A percentile compares a stretch with the other conserved stretches of the same genome.
Conservation (phyloP, 2,113 vertebrate species). For the Lycaon pictus region DNA sequence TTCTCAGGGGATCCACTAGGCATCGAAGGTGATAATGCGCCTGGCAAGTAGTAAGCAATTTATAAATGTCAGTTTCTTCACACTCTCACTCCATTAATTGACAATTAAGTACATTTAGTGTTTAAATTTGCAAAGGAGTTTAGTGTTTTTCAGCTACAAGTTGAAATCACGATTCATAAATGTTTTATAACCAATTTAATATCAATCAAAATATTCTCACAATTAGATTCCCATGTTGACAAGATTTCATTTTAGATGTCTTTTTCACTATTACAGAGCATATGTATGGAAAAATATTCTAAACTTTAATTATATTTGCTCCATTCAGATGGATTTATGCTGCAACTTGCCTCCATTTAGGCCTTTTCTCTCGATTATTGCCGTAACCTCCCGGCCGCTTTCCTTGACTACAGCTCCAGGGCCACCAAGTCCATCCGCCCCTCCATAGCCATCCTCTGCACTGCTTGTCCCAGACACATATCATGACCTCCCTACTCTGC, state of each 20-base stretch:
- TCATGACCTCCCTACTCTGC: not conserved
- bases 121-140: conserved; percentile 11
- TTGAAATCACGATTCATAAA: conserved; percentile 16
- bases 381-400: not conserved
- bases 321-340: not conserved
- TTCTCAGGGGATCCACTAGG: not conserved
- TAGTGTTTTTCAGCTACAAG: not conserved
- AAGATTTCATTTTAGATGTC: conserved; percentile 9
- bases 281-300: not conserved
- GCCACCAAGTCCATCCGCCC: not conserved
- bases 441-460: not conserved
- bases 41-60: not conserved
- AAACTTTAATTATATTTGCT: conserved; percentile 36
- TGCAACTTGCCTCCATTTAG: not conserved
- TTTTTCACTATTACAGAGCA: conserved; percentile 1
- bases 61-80: conserved; percentile 30
- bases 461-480: not conserved
- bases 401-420: not conserved
- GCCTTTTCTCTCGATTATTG: not conserved
- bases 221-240: conserved; percentile 27
- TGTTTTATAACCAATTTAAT: conserved; percentile 42
- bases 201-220: conserved; percentile 40
- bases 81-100: not conserved
- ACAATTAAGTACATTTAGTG: not conserved
- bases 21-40: not conserved